phyloP scores from a whole-genome alignment of 2,888 invertebrate species.

The Morpho helenor region DNA sequence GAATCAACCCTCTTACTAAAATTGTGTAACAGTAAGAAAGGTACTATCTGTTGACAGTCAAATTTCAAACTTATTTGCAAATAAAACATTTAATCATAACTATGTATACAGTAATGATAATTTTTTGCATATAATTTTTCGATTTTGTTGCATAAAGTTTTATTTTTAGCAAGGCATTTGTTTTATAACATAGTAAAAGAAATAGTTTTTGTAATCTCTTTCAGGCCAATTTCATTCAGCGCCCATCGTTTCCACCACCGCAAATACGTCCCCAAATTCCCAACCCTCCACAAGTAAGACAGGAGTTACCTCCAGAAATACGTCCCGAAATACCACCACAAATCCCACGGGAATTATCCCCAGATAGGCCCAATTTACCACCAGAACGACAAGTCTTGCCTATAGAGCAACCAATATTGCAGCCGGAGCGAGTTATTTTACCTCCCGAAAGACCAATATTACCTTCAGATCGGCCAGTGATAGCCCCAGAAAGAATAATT shows the following conservation, averaged over 20 bases:
- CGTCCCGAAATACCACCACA: conserved; percentile 28
- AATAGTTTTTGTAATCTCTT: conserved; percentile 19
- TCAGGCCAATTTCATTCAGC: conserved; percentile 56
- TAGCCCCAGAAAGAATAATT: conserved; percentile 4
- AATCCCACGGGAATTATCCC: conserved; percentile 3
- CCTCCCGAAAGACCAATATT: conserved; percentile 27
- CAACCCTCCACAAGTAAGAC: conserved; percentile 20
- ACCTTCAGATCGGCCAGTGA: too few relatives aligned
- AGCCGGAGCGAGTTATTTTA: not conserved
- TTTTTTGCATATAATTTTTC: too few relatives aligned
- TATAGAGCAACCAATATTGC: conserved; percentile 4
- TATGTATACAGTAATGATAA: too few relatives aligned
- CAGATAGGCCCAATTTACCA: conserved; percentile 6
- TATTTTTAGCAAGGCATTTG: not conserved
- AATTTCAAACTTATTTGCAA: too few relatives aligned
- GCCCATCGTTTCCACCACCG: conserved; percentile 50
- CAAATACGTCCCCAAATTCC: conserved; percentile 32
- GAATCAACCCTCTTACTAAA: too few relatives aligned
- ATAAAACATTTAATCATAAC: too few relatives aligned
- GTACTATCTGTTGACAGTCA: too few relatives aligned
- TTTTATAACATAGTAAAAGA: not conserved
- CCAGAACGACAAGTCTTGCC: conserved; percentile 1
- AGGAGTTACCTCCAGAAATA: conserved; percentile 27
- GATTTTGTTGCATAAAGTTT: not conserved
- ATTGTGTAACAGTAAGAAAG: too few relatives aligned